phyloP scores from a whole-genome alignment of 2,113 vertebrate genomes.

The Pycnonotus jocosus region DNA sequence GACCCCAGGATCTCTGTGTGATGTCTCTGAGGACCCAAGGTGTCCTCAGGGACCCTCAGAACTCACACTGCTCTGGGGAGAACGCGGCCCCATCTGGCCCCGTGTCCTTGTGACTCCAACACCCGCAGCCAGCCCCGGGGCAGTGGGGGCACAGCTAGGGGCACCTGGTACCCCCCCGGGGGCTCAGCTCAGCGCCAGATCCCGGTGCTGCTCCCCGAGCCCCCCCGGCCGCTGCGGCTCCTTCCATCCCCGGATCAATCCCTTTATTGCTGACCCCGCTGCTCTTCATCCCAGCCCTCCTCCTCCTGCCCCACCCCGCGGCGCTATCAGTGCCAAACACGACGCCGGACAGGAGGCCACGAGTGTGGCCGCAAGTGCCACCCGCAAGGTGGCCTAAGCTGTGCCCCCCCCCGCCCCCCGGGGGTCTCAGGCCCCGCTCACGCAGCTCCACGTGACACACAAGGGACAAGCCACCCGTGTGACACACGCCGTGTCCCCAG shows the following conservation, averaged over 20 bases:
- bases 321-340: background rate
- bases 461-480: background rate
- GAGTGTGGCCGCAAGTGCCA: background rate
- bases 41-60: background rate
- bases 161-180: background rate
- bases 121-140: background rate
- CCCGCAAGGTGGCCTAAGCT: background rate
- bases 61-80: accelerated
- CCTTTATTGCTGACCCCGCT: background rate
- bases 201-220: background rate
- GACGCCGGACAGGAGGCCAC: accelerated
- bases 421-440: too few relatives aligned
- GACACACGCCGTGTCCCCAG: background rate
- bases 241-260: background rate
- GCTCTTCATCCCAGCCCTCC: background rate
- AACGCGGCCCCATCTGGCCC: too few relatives aligned
- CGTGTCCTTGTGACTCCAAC: accelerated
- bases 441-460: background rate
- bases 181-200: accelerated
- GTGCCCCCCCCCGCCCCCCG: background rate
- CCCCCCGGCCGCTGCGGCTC: background rate
- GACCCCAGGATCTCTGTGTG: background rate
- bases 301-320: background rate
- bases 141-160: background rate
- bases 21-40: too few relatives aligned